Base-by-base conservation (phyloP, 2,113 vertebrate genomes). In the Pithys albifrons region DNA sequence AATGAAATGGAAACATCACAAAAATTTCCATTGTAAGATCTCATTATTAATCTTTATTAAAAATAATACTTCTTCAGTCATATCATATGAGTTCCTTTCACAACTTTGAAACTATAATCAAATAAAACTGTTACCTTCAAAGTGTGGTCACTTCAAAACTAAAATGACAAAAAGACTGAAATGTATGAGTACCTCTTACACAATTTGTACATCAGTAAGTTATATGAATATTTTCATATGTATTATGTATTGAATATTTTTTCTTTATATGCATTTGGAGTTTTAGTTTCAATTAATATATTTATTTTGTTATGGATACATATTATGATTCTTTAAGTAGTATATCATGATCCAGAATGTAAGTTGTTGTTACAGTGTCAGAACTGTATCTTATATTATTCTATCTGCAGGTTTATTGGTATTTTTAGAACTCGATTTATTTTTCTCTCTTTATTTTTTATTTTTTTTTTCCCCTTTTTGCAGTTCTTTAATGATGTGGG, bases 261-360 rank as follows among this genome's bases (percentile, higher is more conserved):
- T n/a, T 12, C 10, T 45, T 25, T 31, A 6, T 27, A 57, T 22
- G 17, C 7, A 4, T 48, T 57, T 24, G 4, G 2, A 1, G 0
- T 4, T 39, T 54, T 77, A 70, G 5, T 58, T 78, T 84, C 33
- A 33, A 7, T 73, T 84, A 27, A 27, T 24, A 14, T 62, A 52
- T 14, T 67, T 24, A 39, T 25, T 91, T 71, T 67, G 1, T 61
- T 65, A 37, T 7, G n/a, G 31, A 49, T 81, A 22, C 6, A 24
- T 73, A 29, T 19, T 49, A 29, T 3, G 2, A 59, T 71, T 55
- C 24, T 83, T 4, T 49, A 71, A 41, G 23, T 39, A 46, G 2
- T 17, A 14, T 54, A 43, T 64, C 23, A 62, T 64, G 31, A 67
- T 10, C 14, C 17, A 70, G 27, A 17, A 39, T 18, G 12, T 55